A percentile compares a stretch with the other conserved stretches of the same genome.
These are phyloP conservation scores for Sparidentex hasta DNA, from an alignment of 2,797 vertebrate species.

Conservation along the genomic window DNA sequence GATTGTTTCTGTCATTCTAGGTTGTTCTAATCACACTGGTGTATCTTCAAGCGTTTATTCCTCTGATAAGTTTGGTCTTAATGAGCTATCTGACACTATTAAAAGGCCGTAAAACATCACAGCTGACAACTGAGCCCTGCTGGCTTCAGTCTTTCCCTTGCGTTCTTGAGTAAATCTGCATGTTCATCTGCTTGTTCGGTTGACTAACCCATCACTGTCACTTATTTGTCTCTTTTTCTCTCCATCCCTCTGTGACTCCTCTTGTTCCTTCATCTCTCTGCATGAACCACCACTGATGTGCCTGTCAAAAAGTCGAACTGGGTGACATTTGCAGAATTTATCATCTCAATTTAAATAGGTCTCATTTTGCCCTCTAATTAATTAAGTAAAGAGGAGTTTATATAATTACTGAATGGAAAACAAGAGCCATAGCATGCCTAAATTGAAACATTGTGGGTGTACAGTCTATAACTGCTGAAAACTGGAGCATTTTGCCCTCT, in stretches of 20 bases:
- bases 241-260: neutral
- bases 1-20: too few relatives aligned
- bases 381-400: neutral
- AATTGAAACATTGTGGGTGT: neutral
- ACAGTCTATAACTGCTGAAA: neutral
- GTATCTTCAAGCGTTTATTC: too few relatives aligned
- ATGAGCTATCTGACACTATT: too few relatives aligned
- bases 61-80: too few relatives aligned
- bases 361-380: neutral
- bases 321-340: neutral
- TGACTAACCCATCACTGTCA: neutral
- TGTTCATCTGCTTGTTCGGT: neutral
- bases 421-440: neutral
- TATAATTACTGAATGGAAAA: neutral
- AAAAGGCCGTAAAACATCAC: too few relatives aligned
- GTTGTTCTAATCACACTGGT: too few relatives aligned
- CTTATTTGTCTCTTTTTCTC: conserved; percentile 5
- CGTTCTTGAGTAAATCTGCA: neutral
- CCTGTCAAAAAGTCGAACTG: conserved; percentile 8
- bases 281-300: neutral
- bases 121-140: too few relatives aligned
- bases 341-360: neutral
- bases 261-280: conserved; percentile 11
- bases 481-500: neutral
- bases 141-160: neutral